Percentiles rank a stretch among this genome's conserved stretches.
Evolutionary conservation across 1,140 invertebrate genomes (phyloP).

Genomic region (Telenomus remus): DNA sequence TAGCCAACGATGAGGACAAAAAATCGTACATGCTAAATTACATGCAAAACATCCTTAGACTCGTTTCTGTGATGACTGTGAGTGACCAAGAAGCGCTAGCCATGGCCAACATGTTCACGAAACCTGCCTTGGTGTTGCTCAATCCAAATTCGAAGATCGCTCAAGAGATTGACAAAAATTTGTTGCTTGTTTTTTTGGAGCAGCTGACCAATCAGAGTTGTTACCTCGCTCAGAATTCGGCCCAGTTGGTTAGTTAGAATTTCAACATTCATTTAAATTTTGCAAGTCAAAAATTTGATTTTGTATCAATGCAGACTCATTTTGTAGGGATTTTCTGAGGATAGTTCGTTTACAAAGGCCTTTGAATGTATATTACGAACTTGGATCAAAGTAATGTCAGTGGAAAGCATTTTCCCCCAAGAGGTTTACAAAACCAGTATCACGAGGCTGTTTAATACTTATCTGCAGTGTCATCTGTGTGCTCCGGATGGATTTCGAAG

Average conservation of each 20-base stretch:
- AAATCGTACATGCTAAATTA: constrained; percentile 84
- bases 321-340: constrained; percentile 78
- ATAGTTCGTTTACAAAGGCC: constrained; percentile 84
- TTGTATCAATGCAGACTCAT: no score
- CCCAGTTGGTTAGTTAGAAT: constrained; percentile 77
- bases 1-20: constrained; percentile 77
- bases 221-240: constrained; percentile 82
- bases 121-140: not conserved
- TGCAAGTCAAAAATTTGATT: no score
- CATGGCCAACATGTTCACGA: constrained; percentile 78
- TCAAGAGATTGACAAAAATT: constrained; percentile 72
- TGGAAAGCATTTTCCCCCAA: constrained; percentile 76
- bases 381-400: constrained; percentile 83
- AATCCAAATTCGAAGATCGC: constrained; percentile 78
- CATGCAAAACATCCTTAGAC: constrained; percentile 81
- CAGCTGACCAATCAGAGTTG: constrained; percentile 85
- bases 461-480: constrained; percentile 87
- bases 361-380: constrained; percentile 88
- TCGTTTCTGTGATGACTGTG: constrained; percentile 80
- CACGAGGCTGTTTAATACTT: constrained; percentile 84
- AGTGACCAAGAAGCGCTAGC: constrained; percentile 80
- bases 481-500: constrained; percentile 86
- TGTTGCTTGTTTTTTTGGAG: constrained; percentile 77
- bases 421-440: constrained; percentile 76
- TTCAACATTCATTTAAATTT: not conserved